Conservation (phyloP, 2,888 invertebrate genomes). For the Diadegma fenestrale region DNA sequence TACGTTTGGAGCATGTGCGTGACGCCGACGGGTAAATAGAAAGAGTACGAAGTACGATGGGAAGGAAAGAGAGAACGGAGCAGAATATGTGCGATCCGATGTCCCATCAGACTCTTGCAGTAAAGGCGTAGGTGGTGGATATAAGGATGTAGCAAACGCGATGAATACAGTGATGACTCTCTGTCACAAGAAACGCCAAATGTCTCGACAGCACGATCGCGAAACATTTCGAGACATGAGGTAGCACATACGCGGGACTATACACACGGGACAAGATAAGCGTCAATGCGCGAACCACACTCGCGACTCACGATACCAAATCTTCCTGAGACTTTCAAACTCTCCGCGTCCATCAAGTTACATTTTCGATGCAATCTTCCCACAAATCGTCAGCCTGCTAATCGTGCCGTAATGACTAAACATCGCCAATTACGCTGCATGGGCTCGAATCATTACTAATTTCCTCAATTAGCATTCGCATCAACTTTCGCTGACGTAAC, state of each 20-base stretch:
- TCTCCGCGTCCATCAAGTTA: constrained; percentile 16
- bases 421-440: constrained; percentile 41
- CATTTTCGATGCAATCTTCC: constrained; percentile 47
- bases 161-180: constrained; percentile 46
- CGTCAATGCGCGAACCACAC: constrained; percentile 50
- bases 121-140: constrained; percentile 65
- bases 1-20: constrained; percentile 81
- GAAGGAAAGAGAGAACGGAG: constrained; percentile 50
- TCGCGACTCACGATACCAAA: constrained; percentile 33
- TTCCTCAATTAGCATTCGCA: neutral
- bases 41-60: constrained; percentile 40
- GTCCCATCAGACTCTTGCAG: constrained; percentile 48
- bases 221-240: constrained; percentile 53
- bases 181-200: constrained; percentile 61
- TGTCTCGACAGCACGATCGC: constrained; percentile 68
- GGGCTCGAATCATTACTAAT: neutral
- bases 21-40: constrained; percentile 75
- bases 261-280: neutral
- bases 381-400: constrained; percentile 28
- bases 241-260: constrained; percentile 25
- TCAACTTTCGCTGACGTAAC: too few relatives aligned
- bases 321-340: constrained; percentile 3
- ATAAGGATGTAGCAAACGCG: constrained; percentile 48
- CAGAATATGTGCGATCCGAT: constrained; percentile 66
- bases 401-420: constrained; percentile 4